Base-by-base conservation (phyloP, 2,797 vertebrate genomes). In the Buceros bicornis region DNA sequence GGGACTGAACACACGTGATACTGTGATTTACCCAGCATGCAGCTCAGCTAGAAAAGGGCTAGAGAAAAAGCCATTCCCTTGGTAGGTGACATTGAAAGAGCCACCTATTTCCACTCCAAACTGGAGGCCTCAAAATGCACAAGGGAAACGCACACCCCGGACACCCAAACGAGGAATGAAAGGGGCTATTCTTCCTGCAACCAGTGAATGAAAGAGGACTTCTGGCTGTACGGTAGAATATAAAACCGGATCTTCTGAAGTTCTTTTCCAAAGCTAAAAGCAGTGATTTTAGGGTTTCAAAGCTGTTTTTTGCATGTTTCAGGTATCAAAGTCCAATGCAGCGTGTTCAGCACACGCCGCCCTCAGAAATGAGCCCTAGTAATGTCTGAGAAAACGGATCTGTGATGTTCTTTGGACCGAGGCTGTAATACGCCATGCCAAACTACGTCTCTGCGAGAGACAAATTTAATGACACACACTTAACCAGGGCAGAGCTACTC, bases 301-400 rank as follows among this genome's bases (percentile, higher is more conserved):
- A 89, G 42, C 28, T 6, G 3, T 50, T 60, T 48, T 35, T 87
- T 89, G 65, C 45, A 72, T 50, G n/a, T 37, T 43, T 56, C 12
- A 31, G 1, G 3, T 5, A 54, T 48, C 48, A 69, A 69, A 85
- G 58, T 47, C 40, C n/a, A 71, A 25, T 19, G 65, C 76, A 79
- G 66, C 19, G 31, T 8, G 35, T 76, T 73, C 58, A 70, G 42
- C 86, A 95, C 92, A 96, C 94, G 61, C 77, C 6, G 1, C 51
- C 72, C 31, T 67, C 47, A 82, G 93, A 90, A 95, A 94, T 60
- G 92, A 97, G 82, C 82, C 76, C 71, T 67, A 73, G 56, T 13
- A 92, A 87, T n/a, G 71, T 86, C 83, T 85, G 50, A 70, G 48
- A 33, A 90, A 87, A 89, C 16, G 21, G 8, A 87, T 35, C 43